These are phyloP conservation scores for Notiomystis cincta DNA, from an alignment of 2,113 vertebrate genomes.

Conservation along the genomic window DNA sequence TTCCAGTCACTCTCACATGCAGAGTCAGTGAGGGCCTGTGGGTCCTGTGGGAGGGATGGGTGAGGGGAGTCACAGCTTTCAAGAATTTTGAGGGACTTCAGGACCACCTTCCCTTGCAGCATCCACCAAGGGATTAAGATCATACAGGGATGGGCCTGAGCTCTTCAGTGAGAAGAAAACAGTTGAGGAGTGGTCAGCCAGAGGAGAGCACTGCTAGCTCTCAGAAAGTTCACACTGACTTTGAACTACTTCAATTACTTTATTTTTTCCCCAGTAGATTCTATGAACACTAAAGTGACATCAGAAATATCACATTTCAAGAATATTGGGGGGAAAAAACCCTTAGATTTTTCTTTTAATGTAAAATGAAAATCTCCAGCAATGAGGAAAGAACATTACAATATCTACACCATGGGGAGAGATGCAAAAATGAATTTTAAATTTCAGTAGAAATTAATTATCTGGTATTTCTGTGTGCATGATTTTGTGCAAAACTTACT, in stretches of 20 bases:
- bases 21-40: background rate
- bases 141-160: background rate
- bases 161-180: background rate
- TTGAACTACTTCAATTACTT: background rate
- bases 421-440: background rate
- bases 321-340: rapidly evolving
- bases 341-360: background rate
- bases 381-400: background rate
- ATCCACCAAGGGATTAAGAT: background rate
- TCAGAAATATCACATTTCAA: background rate
- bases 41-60: background rate
- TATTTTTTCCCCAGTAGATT: background rate
- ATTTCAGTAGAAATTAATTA: background rate
- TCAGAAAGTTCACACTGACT: background rate
- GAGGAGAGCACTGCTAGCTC: background rate
- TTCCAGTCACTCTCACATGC: background rate
- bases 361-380: background rate
- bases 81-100: background rate
- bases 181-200: background rate
- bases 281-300: background rate
- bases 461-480: background rate
- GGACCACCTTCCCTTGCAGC: background rate
- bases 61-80: background rate
- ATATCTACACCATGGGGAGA: background rate
- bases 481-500: background rate